Conservation (phyloP, 2,797 vertebrate species). For the Numenius phaeopus region DNA sequence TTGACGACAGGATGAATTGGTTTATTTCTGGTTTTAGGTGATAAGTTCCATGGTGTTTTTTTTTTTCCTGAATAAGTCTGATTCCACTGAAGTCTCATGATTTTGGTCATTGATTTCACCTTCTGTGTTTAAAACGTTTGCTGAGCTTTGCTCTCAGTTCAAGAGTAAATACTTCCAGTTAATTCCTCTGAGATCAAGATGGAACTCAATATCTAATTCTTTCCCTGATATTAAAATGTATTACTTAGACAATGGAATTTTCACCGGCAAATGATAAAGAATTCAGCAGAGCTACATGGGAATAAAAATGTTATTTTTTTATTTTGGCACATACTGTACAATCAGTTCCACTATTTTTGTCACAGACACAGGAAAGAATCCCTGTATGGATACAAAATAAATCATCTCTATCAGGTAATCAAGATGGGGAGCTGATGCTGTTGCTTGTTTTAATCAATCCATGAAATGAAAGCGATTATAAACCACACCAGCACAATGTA, state of each 20-base stretch:
- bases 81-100: not conserved
- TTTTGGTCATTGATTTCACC: not conserved
- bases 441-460: conserved; percentile 65
- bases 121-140: not conserved
- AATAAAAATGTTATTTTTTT: conserved; percentile 40
- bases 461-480: conserved; percentile 65
- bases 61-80: not conserved
- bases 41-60: not conserved
- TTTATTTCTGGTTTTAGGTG: not conserved
- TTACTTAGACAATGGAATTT: not conserved
- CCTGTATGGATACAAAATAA: conserved; percentile 30
- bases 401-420: conserved; percentile 54
- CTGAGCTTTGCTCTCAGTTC: not conserved
- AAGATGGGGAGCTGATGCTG: conserved; percentile 40
- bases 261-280: not conserved
- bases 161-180: not conserved
- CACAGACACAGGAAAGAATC: not conserved
- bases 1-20: not conserved
- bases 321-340: not conserved
- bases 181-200: not conserved
- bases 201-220: not conserved
- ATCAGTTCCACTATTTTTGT: conserved; percentile 23
- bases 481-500: conserved; percentile 53
- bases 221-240: not conserved
- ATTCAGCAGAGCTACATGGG: not conserved